Evolutionary conservation across 2,113 vertebrate genomes (phyloP), one percentile per base, ranked within the genome.

Genomic region (Corythornis madagascariensis): DNA sequence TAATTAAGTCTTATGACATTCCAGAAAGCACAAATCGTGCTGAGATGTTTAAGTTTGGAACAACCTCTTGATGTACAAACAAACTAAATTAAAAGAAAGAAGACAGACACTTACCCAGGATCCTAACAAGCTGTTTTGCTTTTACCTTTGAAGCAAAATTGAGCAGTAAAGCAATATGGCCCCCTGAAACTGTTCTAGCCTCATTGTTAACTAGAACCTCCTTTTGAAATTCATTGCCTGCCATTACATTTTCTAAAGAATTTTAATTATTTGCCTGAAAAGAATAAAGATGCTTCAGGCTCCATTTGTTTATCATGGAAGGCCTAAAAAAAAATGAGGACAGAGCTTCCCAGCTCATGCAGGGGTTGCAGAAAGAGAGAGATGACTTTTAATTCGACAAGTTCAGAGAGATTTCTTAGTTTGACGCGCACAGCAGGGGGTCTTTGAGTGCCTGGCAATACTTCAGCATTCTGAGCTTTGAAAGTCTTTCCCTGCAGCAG

Each of bases 301-400:
- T 97, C 96, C 98, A 97, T 98, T 98, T 98, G 97, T 98, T 98
- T 98, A 98, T 98, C 97, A 50, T 98, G 96, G 97, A 97, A 96
- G 90, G 95, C 97, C 96, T 96, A 90, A 91, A 97, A 97, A 80
- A 73, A 98, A 98, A 97, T 95, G 98, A 98, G 98, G 98, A 97
- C 98, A 98, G 98, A 98, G 98, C 97, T 98, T 97, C 97, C 97
- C 97, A 97, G 98, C 98, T 98, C 98, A 97, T 95, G 98, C 97
- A 98, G 96, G 98, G 98, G 98, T 98, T 98, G 98, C 97, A 96
- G 97, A 97, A 98, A 98, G 98, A 97, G 97, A 97, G 98, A 98
- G 98, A 98, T 98, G 98, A 98, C 98, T 99, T 98, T 99, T 99
- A 98, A 99, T 99, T 99, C 98, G 98, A 98, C 98, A 98, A 98